A percentile compares a stretch with the other conserved stretches of the same genome.
Conservation (phyloP, 1,140 invertebrate species). For the Tribolium castaneum region DNA sequence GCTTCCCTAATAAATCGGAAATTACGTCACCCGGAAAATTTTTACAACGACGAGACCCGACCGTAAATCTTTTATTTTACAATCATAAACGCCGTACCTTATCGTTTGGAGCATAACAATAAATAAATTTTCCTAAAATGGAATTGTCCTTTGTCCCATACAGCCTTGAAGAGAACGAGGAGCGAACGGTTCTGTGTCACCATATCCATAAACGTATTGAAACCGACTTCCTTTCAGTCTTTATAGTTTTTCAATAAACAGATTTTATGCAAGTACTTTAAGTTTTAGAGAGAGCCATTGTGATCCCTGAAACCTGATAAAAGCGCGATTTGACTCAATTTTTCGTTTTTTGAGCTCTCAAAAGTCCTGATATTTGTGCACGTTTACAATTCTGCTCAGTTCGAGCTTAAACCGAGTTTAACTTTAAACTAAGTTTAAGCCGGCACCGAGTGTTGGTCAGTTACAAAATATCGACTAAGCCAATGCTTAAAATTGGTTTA, state of each 20-base stretch:
- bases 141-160: background rate
- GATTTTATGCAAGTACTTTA: slow-evolving; percentile 2
- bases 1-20: background rate
- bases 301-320: background rate
- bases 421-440: too few species aligned
- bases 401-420: too few species aligned
- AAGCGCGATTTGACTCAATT: background rate
- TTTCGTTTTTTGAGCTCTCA: background rate
- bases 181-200: background rate
- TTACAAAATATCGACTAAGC: too few species aligned
- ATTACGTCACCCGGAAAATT: background rate
- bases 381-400: too few species aligned
- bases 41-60: background rate
- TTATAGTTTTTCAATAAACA: slow-evolving; percentile 16
- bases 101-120: background rate
- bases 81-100: too few species aligned
- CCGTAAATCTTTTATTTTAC: too few species aligned
- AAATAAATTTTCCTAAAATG: background rate
- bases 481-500: too few species aligned
- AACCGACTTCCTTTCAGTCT: background rate
- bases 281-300: background rate
- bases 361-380: too few species aligned
- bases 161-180: background rate
- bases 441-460: too few species aligned
- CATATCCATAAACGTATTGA: slow-evolving; percentile 20